These are phyloP conservation scores for Nipponacmea schrenckii DNA, from an alignment of 2,888 invertebrate genomes.

Conservation along the genomic window DNA sequence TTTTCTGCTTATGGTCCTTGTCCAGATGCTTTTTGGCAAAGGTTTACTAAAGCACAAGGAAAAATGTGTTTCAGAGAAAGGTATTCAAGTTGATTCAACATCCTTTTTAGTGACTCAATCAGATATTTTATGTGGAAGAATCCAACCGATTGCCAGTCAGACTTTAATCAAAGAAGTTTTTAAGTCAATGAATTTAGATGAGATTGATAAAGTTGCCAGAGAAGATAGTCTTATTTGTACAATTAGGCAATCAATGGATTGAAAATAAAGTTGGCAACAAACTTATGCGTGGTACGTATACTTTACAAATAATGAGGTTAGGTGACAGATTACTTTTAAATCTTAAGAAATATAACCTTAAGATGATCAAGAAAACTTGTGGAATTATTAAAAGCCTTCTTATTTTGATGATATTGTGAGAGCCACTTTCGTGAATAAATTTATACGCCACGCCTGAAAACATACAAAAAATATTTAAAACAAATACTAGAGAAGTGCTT, in stretches of 20 bases:
- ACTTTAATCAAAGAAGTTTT: background rate
- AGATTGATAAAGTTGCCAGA: background rate
- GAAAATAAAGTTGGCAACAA: background rate
- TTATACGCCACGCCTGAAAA: no score
- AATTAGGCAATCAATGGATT: background rate
- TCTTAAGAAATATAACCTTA: background rate
- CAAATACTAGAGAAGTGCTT: no score
- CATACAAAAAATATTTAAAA: no score
- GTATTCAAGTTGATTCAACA: background rate
- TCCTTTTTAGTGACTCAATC: conserved; percentile 2
- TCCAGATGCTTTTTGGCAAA: background rate
- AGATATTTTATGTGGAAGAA: background rate
- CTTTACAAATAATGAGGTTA: background rate
- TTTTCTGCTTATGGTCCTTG: background rate
- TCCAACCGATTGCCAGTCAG: background rate
- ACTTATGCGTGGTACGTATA: background rate
- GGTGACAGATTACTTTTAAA: background rate
- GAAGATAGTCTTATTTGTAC: background rate
- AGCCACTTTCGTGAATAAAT: background rate
- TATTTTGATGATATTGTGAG: background rate
- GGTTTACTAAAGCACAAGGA: background rate
- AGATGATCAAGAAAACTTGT: background rate
- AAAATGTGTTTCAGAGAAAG: background rate
- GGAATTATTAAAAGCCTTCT: background rate
- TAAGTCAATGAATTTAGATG: background rate